phyloP scores from a whole-genome alignment of 2,113 vertebrate species.

The Dicerorhinus sumatrensis region DNA sequence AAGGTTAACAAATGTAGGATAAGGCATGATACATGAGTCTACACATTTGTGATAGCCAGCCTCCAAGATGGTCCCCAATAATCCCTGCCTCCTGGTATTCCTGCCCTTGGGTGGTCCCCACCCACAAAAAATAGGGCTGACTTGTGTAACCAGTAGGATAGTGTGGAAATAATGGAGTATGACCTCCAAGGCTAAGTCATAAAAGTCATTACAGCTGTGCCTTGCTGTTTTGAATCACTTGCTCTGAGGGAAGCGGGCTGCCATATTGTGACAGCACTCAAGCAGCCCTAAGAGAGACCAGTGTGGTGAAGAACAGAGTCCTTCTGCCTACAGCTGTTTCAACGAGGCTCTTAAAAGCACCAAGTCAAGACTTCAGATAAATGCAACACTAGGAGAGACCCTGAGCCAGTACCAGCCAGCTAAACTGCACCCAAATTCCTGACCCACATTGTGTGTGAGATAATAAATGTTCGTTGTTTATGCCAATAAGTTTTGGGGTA shows the following conservation, averaged over 20 bases:
- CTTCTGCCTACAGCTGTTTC: not conserved
- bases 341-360: not conserved
- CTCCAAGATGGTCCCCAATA: not conserved
- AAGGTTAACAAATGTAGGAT: not conserved
- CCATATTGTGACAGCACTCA: not conserved
- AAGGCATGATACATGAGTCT: not conserved
- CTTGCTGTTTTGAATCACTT: not conserved
- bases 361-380: not conserved
- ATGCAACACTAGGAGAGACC: not conserved
- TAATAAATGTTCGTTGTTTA: not conserved
- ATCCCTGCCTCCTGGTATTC: not conserved
- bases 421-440: not conserved
- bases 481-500: not conserved
- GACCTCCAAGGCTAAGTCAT: not conserved
- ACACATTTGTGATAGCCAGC: not conserved
- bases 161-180: not conserved
- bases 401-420: not conserved
- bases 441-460: not conserved
- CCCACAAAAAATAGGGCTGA: not conserved
- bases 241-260: not conserved
- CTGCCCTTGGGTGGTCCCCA: not conserved
- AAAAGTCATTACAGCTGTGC: not conserved
- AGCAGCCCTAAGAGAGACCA: not conserved
- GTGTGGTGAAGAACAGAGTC: rapidly evolving
- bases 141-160: not conserved